phyloP scores from a whole-genome alignment of 2,113 vertebrate species.

The Cyphotilapia sp. region DNA sequence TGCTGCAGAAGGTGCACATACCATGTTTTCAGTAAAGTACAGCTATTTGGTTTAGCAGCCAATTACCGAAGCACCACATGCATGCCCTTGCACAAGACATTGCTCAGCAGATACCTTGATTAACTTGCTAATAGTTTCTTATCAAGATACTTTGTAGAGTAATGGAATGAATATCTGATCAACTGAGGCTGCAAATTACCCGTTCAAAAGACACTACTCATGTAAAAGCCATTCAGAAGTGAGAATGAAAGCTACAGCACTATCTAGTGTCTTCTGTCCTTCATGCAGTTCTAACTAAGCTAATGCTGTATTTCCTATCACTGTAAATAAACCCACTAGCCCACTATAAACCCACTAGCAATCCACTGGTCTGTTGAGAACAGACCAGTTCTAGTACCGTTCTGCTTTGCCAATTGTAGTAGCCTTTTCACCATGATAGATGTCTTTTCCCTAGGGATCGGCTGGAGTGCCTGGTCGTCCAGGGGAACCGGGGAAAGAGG shows the following conservation, averaged over 20 bases:
- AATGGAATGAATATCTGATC: conserved; percentile 36
- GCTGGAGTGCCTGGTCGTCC: conserved; percentile 75
- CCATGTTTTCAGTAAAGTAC: background rate
- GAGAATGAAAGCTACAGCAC: background rate
- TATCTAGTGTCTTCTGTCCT: background rate
- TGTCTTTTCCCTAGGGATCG: conserved; percentile 67
- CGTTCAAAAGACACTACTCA: conserved; percentile 18
- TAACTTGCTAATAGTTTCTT: conserved; percentile 37
- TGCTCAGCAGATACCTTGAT: conserved; percentile 29
- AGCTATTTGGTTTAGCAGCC: conserved; percentile 4
- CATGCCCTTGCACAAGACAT: background rate
- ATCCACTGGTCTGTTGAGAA: conserved; percentile 23
- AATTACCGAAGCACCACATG: conserved; percentile 7
- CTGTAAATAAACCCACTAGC: background rate
- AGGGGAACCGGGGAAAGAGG: conserved; percentile 88
- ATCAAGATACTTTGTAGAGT: conserved; percentile 33
- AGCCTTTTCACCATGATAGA: conserved; percentile 4
- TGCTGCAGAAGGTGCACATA: background rate
- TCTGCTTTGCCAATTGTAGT: background rate
- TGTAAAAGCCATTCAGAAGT: conserved; percentile 9
- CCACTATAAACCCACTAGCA: background rate
- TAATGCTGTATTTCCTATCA: background rate
- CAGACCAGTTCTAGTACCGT: background rate
- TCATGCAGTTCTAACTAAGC: conserved; percentile 1
- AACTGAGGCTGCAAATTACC: conserved; percentile 40